phyloP scores from a whole-genome alignment of 1,140 invertebrate species.

The Macrotrachela quadricornifera region DNA sequence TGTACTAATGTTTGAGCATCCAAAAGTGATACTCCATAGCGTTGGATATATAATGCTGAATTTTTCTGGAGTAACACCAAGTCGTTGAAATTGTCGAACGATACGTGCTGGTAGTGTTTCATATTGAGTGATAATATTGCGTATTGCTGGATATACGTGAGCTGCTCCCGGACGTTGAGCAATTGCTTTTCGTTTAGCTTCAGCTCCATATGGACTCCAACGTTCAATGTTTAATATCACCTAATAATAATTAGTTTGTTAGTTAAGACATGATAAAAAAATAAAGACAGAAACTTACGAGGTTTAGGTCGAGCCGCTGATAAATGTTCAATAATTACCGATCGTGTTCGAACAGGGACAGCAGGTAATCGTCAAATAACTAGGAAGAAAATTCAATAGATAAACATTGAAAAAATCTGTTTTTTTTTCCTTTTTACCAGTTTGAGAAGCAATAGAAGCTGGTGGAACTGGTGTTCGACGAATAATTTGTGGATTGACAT shows the following conservation, averaged over 20 bases:
- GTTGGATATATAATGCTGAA: slow-evolving; percentile 1
- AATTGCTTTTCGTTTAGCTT: slow-evolving; percentile 5
- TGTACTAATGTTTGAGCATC: no score
- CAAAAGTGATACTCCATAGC: neutral
- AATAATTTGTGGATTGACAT: no score
- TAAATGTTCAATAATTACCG: neutral
- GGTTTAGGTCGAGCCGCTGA: neutral
- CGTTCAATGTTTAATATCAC: slow-evolving; percentile 1
- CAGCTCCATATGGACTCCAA: slow-evolving; percentile 4
- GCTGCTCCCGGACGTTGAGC: slow-evolving; percentile 1
- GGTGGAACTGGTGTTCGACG: no score
- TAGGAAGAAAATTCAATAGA: neutral
- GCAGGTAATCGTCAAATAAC: neutral
- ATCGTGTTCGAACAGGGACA: neutral
- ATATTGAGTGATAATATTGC: slow-evolving; percentile 9
- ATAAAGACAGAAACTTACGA: no score
- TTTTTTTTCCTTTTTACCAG: no score
- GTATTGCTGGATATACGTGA: neutral
- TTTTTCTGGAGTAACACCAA: slow-evolving; percentile 6
- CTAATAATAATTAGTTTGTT: neutral
- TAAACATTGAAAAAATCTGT: no score
- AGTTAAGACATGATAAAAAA: no score
- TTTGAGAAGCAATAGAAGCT: no score
- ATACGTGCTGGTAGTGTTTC: slow-evolving; percentile 1
- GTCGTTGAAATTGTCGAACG: slow-evolving; percentile 2